Evolutionary conservation across 2,888 invertebrate genomes (phyloP), one percentile per base, ranked within the genome.

Genomic region (Panorpa germanica): DNA sequence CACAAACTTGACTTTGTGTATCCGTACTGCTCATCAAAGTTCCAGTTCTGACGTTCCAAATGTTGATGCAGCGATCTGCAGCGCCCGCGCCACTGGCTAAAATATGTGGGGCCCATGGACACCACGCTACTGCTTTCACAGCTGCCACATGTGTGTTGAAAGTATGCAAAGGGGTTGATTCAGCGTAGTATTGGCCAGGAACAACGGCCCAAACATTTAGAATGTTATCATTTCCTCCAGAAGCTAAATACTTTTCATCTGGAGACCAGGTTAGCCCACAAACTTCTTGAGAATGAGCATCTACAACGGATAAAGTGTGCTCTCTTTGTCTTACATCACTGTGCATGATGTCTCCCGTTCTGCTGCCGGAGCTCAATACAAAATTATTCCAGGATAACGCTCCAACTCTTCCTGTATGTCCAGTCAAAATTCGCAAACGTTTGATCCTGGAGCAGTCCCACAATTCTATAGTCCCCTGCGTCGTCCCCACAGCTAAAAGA

Each of bases 191-290:
- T 15, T 61, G 57, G 25, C 62, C 63, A 30, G 54, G 53, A 25
- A 44, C 59, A 5, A 53, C 50, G 0, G 78, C 65, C 95, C 95
- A 98, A 34, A 99, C 74, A 52, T 91, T 81, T 4, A 98, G 67
- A 38, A 85, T 59, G 53, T 96, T 95, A 54, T 98, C 96, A 46
- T 98, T 96, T 27, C 91, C 95, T 20, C 96, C 96, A 28, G 90
- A 90, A 2, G 95, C 95, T 36, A 98, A 63, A 52, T 83, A 82
- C 42, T 77, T 75, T 28, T 85, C 88, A 52, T 93, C 91, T 0
- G 80, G 77, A 0, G 93, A 93, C 96, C 96, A 98, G 51, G 83
- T 82, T 17, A 98, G 55, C 0, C 95, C 93, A 48, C 96, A 96
- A 31, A 74, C 71, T 58, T 77, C 77, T 49, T 77, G 78, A 2